Conservation (phyloP, 2,113 vertebrate species). For the Nipponia nippon region DNA sequence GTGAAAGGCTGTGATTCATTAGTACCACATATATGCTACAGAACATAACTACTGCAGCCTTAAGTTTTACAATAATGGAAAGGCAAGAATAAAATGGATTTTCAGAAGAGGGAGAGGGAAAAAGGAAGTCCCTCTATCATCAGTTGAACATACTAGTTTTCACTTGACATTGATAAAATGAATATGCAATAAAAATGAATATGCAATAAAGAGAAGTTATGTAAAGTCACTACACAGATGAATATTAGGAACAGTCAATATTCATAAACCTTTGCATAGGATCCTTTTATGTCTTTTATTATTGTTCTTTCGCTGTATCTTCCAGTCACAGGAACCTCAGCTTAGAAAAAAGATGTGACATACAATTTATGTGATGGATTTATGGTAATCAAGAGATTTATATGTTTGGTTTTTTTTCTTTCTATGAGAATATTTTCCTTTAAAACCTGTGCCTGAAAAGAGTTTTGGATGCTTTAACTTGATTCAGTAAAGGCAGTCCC, state of each 20-base stretch:
- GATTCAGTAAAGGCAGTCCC: neutral
- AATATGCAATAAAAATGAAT: neutral
- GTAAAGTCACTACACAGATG: neutral
- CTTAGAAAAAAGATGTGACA: accelerated
- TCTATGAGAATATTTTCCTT: neutral
- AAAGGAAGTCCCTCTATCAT: neutral
- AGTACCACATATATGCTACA: neutral
- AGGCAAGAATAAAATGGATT: neutral
- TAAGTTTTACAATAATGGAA: neutral
- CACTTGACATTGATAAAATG: neutral
- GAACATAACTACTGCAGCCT: neutral
- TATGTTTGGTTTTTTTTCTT: neutral
- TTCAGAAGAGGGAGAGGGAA: neutral
- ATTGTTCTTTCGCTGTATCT: neutral
- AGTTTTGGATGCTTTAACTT: neutral
- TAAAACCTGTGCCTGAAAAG: neutral
- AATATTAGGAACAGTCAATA: neutral
- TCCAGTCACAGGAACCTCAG: neutral
- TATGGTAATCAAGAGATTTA: neutral
- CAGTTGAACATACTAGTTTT: neutral
- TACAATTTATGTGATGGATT: neutral
- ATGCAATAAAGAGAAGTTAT: neutral
- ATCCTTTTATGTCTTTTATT: neutral
- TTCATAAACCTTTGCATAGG: neutral
- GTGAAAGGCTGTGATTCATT: slow-evolving; percentile 11